Evolutionary conservation across 2,113 vertebrate species (phyloP).

Genomic region (Terrapene triunguis): DNA sequence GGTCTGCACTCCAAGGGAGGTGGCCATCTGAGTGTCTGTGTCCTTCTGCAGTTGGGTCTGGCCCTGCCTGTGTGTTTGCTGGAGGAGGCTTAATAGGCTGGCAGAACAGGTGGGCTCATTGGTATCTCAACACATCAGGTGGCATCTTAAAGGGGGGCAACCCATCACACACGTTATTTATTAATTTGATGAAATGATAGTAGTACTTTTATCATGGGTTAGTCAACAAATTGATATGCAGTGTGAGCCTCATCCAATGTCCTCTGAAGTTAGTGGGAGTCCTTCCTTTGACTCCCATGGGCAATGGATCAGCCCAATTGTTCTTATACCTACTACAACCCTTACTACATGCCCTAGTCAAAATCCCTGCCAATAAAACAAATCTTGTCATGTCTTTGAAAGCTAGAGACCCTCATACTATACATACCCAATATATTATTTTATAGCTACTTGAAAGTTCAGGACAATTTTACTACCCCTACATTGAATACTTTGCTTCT

Average conservation of each 20-base stretch:
- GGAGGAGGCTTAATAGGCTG: too few species aligned
- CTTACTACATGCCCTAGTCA: not conserved
- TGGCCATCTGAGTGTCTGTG: too few species aligned
- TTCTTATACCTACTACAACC: not conserved
- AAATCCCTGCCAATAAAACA: not conserved
- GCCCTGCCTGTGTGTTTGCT: too few species aligned
- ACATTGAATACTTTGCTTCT: fast-evolving
- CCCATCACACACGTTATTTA: not conserved
- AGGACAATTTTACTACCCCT: not conserved
- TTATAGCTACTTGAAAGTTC: not conserved
- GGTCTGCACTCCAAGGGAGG: too few species aligned
- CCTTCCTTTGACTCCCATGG: not conserved
- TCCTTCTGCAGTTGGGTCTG: too few species aligned
- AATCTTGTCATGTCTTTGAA: not conserved
- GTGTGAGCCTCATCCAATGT: not conserved
- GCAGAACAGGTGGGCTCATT: too few species aligned
- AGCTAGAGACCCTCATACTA: not conserved
- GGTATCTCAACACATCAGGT: too few species aligned
- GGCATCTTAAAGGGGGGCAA: too few species aligned
- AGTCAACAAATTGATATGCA: not conserved
- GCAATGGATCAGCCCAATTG: not conserved
- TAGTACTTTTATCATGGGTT: not conserved
- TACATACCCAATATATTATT: not conserved
- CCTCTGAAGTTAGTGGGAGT: not conserved
- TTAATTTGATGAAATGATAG: not conserved